These are phyloP conservation scores for Tetanocera ferruginea DNA, from an alignment of 2,888 invertebrate genomes.

Conservation along the genomic window DNA sequence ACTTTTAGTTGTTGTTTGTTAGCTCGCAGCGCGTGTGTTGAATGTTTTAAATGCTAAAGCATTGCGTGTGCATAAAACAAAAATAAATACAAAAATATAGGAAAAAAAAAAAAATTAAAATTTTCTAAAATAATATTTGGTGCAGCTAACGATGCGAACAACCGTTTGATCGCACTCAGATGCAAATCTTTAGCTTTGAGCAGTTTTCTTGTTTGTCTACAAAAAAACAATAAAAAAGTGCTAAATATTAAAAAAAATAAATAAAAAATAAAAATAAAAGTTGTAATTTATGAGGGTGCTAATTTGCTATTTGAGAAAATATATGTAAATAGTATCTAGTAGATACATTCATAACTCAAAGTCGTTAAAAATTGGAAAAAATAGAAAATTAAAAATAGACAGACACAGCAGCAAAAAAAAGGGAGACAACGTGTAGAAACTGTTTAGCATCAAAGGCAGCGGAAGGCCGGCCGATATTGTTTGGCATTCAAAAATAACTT, in stretches of 20 bases:
- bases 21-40: slow-evolving; percentile 5
- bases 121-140: background rate
- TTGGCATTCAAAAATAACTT: background rate
- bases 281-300: background rate
- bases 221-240: background rate
- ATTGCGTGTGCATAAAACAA: background rate
- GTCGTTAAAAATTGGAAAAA: background rate
- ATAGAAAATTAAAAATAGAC: background rate
- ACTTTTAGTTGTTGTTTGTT: background rate
- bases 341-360: background rate
- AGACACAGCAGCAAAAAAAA: background rate
- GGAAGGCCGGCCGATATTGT: background rate
- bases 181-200: slow-evolving; percentile 48
- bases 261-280: background rate
- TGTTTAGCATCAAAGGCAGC: background rate
- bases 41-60: background rate
- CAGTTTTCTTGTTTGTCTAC: slow-evolving; percentile 23
- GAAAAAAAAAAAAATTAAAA: background rate
- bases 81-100: background rate
- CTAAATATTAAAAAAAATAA: background rate
- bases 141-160: background rate
- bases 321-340: background rate
- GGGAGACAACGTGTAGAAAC: background rate
- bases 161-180: slow-evolving; percentile 43
- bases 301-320: background rate